Evolutionary conservation across 2,888 invertebrate genomes (phyloP).

Genomic region (Formica aserva): DNA sequence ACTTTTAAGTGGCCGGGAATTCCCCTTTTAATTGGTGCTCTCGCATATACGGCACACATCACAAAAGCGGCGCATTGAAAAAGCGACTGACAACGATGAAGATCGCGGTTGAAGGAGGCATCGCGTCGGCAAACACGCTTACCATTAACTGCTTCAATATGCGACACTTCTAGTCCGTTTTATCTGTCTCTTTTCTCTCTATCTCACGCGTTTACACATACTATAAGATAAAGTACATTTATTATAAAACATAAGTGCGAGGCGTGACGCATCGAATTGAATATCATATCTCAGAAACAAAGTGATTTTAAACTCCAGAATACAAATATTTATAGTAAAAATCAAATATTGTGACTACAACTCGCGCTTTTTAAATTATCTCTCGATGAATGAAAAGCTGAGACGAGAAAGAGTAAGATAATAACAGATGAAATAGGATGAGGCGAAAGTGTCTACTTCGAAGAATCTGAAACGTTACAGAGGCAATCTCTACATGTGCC

Average conservation of each 20-base stretch:
- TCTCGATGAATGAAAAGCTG: neutral
- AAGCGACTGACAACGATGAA: conserved; percentile 73
- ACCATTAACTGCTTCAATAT: conserved; percentile 74
- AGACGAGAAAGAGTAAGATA: neutral
- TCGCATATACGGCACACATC: conserved; percentile 63
- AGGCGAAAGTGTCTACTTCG: neutral
- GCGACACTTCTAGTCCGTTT: conserved; percentile 57
- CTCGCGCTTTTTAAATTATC: neutral
- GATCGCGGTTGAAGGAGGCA: conserved; percentile 71
- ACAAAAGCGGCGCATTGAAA: conserved; percentile 75
- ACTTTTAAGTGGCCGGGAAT: conserved; percentile 55
- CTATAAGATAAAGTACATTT: conserved; percentile 12
- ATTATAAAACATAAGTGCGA: neutral
- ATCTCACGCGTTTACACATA: neutral
- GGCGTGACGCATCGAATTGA: neutral
- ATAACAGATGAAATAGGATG: neutral
- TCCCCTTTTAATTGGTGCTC: conserved; percentile 76
- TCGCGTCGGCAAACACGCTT: conserved; percentile 69
- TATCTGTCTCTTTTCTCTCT: conserved; percentile 12
- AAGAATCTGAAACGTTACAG: conserved; percentile 6
- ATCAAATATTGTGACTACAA: neutral
- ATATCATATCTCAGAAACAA: neutral
- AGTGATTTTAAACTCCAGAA: neutral
- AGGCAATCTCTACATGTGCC: neutral
- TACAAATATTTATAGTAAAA: neutral